Percentiles rank a stretch among this genome's conserved stretches.
These are phyloP conservation scores for Harpegnathos saltator DNA, from an alignment of 1,140 invertebrate species.

Conservation along the genomic window DNA sequence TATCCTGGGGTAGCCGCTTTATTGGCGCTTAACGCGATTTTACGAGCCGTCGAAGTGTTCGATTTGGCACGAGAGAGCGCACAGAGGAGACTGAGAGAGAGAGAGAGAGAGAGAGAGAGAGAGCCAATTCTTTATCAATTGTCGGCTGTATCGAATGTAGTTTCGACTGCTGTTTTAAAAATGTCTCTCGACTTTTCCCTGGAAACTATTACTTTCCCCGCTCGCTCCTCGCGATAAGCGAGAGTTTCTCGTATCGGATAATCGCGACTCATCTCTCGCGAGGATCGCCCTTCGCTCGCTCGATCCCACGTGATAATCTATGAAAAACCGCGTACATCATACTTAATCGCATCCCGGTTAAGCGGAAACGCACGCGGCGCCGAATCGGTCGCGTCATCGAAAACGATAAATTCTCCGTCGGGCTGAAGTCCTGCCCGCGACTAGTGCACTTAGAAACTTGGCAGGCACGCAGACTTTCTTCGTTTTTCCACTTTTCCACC, in stretches of 20 bases:
- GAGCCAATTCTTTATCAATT: neutral
- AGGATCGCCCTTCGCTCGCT: neutral
- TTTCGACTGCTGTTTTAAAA: neutral
- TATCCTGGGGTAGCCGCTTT: slow-evolving; percentile 19
- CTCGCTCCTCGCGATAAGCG: neutral
- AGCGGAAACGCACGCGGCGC: slow-evolving; percentile 25
- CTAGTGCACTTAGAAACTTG: slow-evolving; percentile 68
- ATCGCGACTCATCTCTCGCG: neutral
- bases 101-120: neutral
- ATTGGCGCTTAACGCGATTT: slow-evolving; percentile 10
- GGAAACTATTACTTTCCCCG: neutral
- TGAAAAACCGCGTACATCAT: neutral
- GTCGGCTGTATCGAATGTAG: neutral
- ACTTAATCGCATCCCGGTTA: neutral
- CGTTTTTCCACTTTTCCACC: slow-evolving; percentile 10
- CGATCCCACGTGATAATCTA: neutral
- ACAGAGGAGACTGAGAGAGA: neutral
- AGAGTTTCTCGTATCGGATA: neutral
- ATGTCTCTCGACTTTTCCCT: neutral
- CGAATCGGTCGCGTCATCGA: slow-evolving; percentile 40
- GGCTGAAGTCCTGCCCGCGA: slow-evolving; percentile 60
- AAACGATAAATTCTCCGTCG: slow-evolving; percentile 63
- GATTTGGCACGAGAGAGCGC: neutral
- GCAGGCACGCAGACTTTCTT: slow-evolving; percentile 43
- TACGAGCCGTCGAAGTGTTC: neutral